phyloP scores from a whole-genome alignment of 1,140 invertebrate genomes.

The Cotesia chilonis region DNA sequence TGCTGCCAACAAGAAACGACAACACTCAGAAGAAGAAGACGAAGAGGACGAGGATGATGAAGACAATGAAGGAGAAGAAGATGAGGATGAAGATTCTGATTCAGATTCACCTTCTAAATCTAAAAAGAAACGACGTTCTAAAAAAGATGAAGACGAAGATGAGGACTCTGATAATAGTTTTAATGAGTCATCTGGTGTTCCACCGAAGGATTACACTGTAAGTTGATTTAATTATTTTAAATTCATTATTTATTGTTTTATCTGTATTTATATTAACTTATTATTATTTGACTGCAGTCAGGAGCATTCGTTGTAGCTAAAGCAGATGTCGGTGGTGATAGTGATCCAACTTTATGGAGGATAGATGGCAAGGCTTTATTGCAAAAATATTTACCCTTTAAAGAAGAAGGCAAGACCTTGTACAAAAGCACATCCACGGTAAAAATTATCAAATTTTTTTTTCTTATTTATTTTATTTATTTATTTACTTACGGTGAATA shows the following conservation, averaged over 20 bases:
- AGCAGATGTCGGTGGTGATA: slow-evolving; percentile 70
- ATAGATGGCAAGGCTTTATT: slow-evolving; percentile 82
- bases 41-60: slow-evolving; percentile 62
- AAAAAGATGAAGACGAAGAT: slow-evolving; percentile 64
- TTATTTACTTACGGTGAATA: slow-evolving; percentile 16
- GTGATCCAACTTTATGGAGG: slow-evolving; percentile 77
- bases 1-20: slow-evolving; percentile 56
- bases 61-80: slow-evolving; percentile 58
- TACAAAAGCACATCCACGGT: slow-evolving; percentile 82
- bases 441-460: slow-evolving; percentile 48
- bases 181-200: slow-evolving; percentile 57
- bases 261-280: slow-evolving; percentile 20
- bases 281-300: slow-evolving; percentile 65
- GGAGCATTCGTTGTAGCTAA: slow-evolving; percentile 76
- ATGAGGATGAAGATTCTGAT: slow-evolving; percentile 59
- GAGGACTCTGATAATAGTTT: slow-evolving; percentile 64
- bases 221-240: slow-evolving; percentile 16
- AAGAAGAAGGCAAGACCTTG: slow-evolving; percentile 74
- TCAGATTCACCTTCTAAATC: slow-evolving; percentile 55
- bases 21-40: slow-evolving; percentile 59
- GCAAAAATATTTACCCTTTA: slow-evolving; percentile 79
- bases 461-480: slow-evolving; percentile 16
- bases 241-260: neutral
- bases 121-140: slow-evolving; percentile 58
- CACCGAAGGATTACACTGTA: slow-evolving; percentile 64